Percentiles rank a stretch among this genome's conserved stretches.
Conservation (phyloP, 2,888 invertebrate genomes). For the Drosophila paracracens region DNA sequence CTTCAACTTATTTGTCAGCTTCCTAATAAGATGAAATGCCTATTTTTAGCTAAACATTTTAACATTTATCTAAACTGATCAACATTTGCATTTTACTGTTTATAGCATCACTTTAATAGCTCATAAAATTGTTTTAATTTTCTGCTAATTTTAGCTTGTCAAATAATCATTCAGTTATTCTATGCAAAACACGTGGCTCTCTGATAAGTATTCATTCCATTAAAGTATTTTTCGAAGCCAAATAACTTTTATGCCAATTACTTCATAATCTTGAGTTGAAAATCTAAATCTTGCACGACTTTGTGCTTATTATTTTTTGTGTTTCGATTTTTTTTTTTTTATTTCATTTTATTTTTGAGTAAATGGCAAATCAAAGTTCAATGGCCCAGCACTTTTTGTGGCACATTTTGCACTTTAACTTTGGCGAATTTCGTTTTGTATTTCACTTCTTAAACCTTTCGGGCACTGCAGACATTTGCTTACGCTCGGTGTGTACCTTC, state of each 20-base stretch:
- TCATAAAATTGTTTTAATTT: slow-evolving; percentile 27
- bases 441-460: slow-evolving; percentile 10
- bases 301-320: slow-evolving; percentile 12
- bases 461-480: slow-evolving; percentile 13
- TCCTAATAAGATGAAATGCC: not conserved
- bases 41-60: slow-evolving; percentile 8
- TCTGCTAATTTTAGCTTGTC: slow-evolving; percentile 34
- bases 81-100: slow-evolving; percentile 3
- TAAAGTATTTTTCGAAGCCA: slow-evolving; percentile 5
- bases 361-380: slow-evolving; percentile 70
- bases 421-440: not conserved
- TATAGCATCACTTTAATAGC: slow-evolving; percentile 16
- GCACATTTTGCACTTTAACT: slow-evolving; percentile 27
- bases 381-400: slow-evolving; percentile 47
- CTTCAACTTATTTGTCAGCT: not conserved
- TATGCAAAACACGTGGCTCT: slow-evolving; percentile 2
- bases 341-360: slow-evolving; percentile 31
- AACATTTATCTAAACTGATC: not conserved
- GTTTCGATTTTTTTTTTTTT: not conserved
- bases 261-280: slow-evolving; percentile 34
- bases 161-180: slow-evolving; percentile 2
- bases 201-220: slow-evolving; percentile 25
- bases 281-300: slow-evolving; percentile 42
- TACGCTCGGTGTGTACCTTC: slow-evolving; percentile 20
- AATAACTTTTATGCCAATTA: not conserved